A percentile compares a stretch with the other conserved stretches of the same genome.
Conservation (phyloP, 2,797 vertebrate genomes). For the Chaenodraco wilsoni region DNA sequence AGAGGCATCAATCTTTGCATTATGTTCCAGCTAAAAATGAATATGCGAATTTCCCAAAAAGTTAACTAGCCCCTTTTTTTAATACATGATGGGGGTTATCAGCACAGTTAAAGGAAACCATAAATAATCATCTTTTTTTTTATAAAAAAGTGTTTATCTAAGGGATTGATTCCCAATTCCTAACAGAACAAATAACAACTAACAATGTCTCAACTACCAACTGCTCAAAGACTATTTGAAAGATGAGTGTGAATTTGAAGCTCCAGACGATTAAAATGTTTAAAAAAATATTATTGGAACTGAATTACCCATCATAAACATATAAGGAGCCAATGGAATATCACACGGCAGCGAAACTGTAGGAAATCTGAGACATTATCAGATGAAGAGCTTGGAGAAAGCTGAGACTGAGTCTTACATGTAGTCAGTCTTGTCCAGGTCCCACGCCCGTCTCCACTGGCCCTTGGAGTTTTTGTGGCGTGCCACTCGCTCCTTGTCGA, state of each 20-base stretch:
- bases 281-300: neutral
- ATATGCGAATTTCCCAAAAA: neutral
- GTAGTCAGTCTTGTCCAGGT: slow-evolving; percentile 92
- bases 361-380: neutral
- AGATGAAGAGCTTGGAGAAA: slow-evolving; percentile 1
- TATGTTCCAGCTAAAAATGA: too few species aligned
- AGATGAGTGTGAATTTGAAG: neutral
- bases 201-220: neutral
- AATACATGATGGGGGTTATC: neutral
- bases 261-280: neutral
- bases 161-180: neutral
- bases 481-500: slow-evolving; percentile 92
- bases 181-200: slow-evolving; percentile 1
- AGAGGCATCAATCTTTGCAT: neutral
- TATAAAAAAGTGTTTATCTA: neutral
- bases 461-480: slow-evolving; percentile 94
- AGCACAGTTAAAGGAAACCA: neutral
- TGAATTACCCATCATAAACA: slow-evolving; percentile 3
- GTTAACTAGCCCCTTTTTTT: neutral
- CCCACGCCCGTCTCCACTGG: slow-evolving; percentile 98
- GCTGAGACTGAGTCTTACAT: slow-evolving; percentile 85
- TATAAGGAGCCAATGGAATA: neutral
- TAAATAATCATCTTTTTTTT: neutral
- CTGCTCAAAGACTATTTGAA: neutral
- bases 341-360: neutral